phyloP scores from a whole-genome alignment of 1,140 invertebrate genomes.

The Uloborus diversus region DNA sequence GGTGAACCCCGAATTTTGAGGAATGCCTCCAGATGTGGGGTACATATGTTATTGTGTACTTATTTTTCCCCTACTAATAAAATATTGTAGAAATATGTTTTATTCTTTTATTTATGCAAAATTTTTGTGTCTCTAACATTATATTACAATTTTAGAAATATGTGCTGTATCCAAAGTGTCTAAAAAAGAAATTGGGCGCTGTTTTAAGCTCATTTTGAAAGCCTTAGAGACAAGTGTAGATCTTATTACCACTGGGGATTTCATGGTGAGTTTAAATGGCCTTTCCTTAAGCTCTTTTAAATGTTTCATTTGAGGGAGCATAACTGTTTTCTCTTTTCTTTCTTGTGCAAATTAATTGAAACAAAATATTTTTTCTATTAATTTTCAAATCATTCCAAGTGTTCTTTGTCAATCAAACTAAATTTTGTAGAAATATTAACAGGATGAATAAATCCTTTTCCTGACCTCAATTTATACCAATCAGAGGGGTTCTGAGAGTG shows the following conservation, averaged over 20 bases:
- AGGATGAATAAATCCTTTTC: no score
- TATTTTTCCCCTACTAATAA: no score
- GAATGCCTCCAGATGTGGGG: no score
- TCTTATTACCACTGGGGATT: conserved; percentile 97
- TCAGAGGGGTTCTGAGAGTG: no score
- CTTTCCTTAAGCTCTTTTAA: neutral
- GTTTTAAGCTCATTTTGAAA: conserved; percentile 94
- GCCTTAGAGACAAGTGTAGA: conserved; percentile 93
- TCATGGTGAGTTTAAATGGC: conserved; percentile 80
- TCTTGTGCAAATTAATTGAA: no score
- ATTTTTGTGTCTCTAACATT: neutral
- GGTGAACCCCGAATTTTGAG: no score
- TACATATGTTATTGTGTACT: no score
- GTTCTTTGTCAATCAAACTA: no score
- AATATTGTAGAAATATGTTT: neutral
- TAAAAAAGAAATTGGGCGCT: conserved; percentile 98
- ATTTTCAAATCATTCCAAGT: no score
- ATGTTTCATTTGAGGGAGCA: neutral
- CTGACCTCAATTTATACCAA: no score
- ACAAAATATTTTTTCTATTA: no score
- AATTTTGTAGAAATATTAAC: no score
- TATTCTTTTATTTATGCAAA: neutral
- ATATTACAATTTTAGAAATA: conserved; percentile 57
- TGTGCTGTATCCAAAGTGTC: conserved; percentile 72
- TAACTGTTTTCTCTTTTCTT: neutral